Conservation (phyloP, 2,113 vertebrate species). For the Eira barbara region DNA sequence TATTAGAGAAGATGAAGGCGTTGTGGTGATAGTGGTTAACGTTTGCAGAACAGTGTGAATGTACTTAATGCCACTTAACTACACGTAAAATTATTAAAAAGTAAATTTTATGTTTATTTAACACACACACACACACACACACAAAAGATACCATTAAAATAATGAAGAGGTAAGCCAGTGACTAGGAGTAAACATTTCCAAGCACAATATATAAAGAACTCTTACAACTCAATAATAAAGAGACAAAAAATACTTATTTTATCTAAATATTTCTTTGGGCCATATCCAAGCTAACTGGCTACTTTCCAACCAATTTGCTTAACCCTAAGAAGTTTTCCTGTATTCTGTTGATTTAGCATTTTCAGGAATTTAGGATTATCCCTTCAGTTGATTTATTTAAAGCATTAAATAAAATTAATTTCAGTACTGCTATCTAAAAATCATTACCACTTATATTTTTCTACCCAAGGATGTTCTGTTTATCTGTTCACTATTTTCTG, state of each 20-base stretch:
- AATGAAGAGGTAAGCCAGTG: not conserved
- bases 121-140: not conserved
- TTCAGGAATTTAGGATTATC: not conserved
- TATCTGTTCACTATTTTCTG: not conserved
- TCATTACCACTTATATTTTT: not conserved
- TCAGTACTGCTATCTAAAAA: not conserved
- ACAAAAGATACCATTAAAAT: not conserved
- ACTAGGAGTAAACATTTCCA: not conserved
- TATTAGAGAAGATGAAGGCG: not conserved
- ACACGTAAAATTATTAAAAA: not conserved
- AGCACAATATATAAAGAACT: not conserved
- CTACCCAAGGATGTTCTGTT: not conserved
- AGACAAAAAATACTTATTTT: not conserved
- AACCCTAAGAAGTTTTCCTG: not conserved
- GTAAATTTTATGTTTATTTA: not conserved
- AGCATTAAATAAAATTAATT: conserved; percentile 14
- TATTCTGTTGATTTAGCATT: not conserved
- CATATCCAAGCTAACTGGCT: not conserved
- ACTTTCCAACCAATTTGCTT: not conserved
- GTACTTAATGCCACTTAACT: not conserved
- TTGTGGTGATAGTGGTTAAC: not conserved
- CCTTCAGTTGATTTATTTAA: not conserved
- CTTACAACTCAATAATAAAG: not conserved
- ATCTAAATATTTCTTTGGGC: not conserved
- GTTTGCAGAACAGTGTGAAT: not conserved